Percentiles rank a stretch among this genome's conserved stretches.
Evolutionary conservation across 1,140 invertebrate species (phyloP).

Genomic region (Colletes gigas): DNA sequence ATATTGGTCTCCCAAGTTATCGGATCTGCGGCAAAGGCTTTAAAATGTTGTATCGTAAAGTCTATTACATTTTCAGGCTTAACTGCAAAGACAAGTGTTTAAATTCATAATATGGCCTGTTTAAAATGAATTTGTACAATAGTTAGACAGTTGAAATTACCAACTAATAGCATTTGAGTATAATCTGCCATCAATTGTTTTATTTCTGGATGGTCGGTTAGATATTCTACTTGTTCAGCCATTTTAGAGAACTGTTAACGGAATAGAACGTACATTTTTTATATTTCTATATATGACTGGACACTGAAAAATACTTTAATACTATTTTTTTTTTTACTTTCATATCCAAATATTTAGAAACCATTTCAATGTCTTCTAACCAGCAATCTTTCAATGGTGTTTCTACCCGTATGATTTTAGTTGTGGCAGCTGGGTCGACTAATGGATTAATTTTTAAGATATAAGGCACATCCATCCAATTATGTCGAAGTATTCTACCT

Average conservation of each 20-base stretch:
- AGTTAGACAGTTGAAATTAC: conserved; percentile 56
- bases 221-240: conserved; percentile 80
- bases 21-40: conserved; percentile 77
- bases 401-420: conserved; percentile 4
- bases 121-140: conserved; percentile 31
- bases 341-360: conserved; percentile 83
- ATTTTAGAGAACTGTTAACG: conserved; percentile 70
- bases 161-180: conserved; percentile 81
- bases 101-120: conserved; percentile 29
- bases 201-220: conserved; percentile 82
- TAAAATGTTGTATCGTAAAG: conserved; percentile 84
- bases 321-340: conserved; percentile 78
- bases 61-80: conserved; percentile 83
- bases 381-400: conserved; percentile 61
- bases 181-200: conserved; percentile 83
- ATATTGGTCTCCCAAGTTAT: conserved; percentile 51
- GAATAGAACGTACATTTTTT: not conserved
- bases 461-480: conserved; percentile 64
- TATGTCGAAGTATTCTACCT: conserved; percentile 66
- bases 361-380: conserved; percentile 82
- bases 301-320: conserved; percentile 20
- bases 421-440: conserved; percentile 29
- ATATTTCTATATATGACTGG: conserved; percentile 11
- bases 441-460: conserved; percentile 66
- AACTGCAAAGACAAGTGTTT: conserved; percentile 61